Percentiles rank a stretch among this genome's conserved stretches.
Conservation (phyloP, 1,140 invertebrate species). For the Brachionus paranguensis region DNA sequence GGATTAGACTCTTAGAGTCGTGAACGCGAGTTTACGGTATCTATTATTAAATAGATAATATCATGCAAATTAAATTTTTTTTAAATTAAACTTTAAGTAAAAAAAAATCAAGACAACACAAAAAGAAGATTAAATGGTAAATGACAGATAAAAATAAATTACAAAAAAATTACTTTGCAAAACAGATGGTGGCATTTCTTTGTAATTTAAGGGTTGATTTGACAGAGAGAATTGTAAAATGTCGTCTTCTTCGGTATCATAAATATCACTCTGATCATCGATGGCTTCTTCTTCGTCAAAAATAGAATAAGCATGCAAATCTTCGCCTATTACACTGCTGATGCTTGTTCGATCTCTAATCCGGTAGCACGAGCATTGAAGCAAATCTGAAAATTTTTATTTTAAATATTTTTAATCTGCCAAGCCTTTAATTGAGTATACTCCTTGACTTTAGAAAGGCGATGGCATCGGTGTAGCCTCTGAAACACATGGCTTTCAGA, state of each 20-base stretch:
- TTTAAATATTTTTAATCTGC: background rate
- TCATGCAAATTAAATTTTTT: too few species aligned
- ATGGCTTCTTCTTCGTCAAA: background rate
- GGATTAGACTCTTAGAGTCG: too few species aligned
- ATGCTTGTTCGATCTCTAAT: conserved; percentile 26
- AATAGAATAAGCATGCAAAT: conserved; percentile 32
- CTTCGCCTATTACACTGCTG: conserved; percentile 30
- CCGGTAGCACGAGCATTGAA: conserved; percentile 7
- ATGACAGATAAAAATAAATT: too few species aligned
- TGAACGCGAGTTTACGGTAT: too few species aligned
- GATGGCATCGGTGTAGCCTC: conserved; percentile 37
- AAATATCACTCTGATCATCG: background rate
- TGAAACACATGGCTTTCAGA: conserved; percentile 30
- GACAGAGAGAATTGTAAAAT: background rate
- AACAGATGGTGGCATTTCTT: conserved; percentile 12
- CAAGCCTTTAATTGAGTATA: background rate
- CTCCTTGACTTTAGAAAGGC: conserved; percentile 36
- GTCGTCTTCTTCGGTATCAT: conserved; percentile 14
- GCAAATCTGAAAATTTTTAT: background rate
- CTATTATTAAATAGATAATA: too few species aligned
- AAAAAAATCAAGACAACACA: too few species aligned
- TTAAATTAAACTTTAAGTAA: too few species aligned
- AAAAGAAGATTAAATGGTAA: too few species aligned
- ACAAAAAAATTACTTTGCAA: background rate
- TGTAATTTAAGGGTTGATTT: conserved; percentile 15